A percentile compares a stretch with the other conserved stretches of the same genome.
Evolutionary conservation across 2,888 invertebrate genomes (phyloP).

Genomic region (Melikaiella ostensackeni): DNA sequence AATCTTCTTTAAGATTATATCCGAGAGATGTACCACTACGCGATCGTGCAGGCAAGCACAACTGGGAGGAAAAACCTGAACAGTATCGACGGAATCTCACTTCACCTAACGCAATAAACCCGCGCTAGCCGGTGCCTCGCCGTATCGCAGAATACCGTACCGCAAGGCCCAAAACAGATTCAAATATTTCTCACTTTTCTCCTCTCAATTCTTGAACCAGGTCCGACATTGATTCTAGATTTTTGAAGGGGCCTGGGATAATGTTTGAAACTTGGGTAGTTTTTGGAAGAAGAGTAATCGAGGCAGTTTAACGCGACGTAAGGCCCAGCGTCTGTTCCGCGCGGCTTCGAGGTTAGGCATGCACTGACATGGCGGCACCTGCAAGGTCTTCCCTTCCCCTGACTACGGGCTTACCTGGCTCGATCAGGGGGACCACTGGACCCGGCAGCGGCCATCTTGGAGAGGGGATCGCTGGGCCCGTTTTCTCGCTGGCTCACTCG

Average conservation of each 20-base stretch:
- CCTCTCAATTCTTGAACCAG: slow-evolving; percentile 11
- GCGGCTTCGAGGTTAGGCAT: slow-evolving; percentile 76
- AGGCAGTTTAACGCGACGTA: slow-evolving; percentile 62
- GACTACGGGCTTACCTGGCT: slow-evolving; percentile 62
- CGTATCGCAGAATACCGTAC: slow-evolving; percentile 52
- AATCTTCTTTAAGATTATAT: slow-evolving; percentile 3
- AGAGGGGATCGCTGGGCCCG: slow-evolving; percentile 66
- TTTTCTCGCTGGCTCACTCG: slow-evolving; percentile 47
- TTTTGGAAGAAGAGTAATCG: slow-evolving; percentile 51
- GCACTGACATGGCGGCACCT: slow-evolving; percentile 78
- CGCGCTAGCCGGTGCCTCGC: slow-evolving; percentile 54
- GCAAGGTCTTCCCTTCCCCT: slow-evolving; percentile 73
- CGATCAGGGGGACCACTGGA: slow-evolving; percentile 68
- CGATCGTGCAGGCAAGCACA: slow-evolving; percentile 25
- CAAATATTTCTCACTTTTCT: slow-evolving; percentile 41
- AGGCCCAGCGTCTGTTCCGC: slow-evolving; percentile 71
- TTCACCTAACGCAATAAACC: slow-evolving; percentile 46
- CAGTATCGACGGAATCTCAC: slow-evolving; percentile 42
- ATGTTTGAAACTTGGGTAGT: slow-evolving; percentile 32
- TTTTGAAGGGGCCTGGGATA: slow-evolving; percentile 44
- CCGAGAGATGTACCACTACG: slow-evolving; percentile 7
- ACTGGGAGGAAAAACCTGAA: slow-evolving; percentile 36
- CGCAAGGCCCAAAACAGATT: slow-evolving; percentile 47
- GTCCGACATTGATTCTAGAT: neutral
- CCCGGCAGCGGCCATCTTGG: slow-evolving; percentile 75